Evolutionary conservation across 2,113 vertebrate species (phyloP).

Genomic region (Labeo rohita): DNA sequence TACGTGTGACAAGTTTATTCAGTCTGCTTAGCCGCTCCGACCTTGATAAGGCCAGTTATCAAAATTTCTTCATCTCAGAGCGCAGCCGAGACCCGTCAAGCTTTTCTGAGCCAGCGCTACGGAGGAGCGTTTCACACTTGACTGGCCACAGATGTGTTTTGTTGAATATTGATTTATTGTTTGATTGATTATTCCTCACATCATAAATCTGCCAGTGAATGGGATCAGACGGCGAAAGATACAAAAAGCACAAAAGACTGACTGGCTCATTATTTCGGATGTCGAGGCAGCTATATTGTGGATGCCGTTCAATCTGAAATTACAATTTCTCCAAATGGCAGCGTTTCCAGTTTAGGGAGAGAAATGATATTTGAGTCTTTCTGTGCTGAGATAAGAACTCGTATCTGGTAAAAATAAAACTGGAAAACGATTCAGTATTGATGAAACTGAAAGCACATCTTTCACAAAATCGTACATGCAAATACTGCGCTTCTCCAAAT

Average conservation of each 20-base stretch:
- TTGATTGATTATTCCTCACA: conserved; percentile 46
- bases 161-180: conserved; percentile 47
- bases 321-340: conserved; percentile 32
- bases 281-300: conserved; percentile 10
- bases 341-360: conserved; percentile 7
- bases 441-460: background rate
- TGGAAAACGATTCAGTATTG: background rate
- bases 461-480: background rate
- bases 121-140: conserved; percentile 28
- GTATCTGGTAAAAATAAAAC: background rate
- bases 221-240: conserved; percentile 22
- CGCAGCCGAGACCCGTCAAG: conserved; percentile 8
- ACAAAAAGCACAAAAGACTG: conserved; percentile 49
- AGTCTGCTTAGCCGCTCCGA: conserved; percentile 1
- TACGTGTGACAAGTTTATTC: conserved; percentile 25
- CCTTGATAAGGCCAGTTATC: conserved; percentile 48
- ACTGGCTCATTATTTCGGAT: conserved; percentile 45
- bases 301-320: conserved; percentile 23
- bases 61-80: conserved; percentile 35
- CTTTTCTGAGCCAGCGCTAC: background rate
- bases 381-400: background rate
- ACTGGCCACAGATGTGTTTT: conserved; percentile 37
- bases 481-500: background rate
- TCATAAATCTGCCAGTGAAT: conserved; percentile 40
- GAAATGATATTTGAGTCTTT: background rate